Evolutionary conservation across 2,888 invertebrate species (phyloP).

Genomic region (Andrena praecox): DNA sequence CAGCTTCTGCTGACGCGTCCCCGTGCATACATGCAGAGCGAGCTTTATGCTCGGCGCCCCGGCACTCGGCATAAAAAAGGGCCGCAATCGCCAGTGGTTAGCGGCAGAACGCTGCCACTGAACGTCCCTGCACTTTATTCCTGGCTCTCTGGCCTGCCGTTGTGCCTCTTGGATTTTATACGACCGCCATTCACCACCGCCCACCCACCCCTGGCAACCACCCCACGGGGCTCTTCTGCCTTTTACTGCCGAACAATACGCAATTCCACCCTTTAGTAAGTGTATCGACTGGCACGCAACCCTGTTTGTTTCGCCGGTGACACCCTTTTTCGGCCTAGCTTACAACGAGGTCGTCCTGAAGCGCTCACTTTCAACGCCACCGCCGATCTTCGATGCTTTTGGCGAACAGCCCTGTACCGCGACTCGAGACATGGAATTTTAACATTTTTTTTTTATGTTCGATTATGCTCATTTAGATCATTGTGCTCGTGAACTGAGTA

Average conservation of each 20-base stretch:
- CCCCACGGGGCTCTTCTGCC: slow-evolving; percentile 35
- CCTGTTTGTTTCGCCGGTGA: slow-evolving; percentile 19
- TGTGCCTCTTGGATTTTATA: slow-evolving; percentile 58
- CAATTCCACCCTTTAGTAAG: slow-evolving; percentile 5
- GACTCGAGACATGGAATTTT: no score
- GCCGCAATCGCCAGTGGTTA: slow-evolving; percentile 66
- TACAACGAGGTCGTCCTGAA: not conserved
- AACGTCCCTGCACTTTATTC: slow-evolving; percentile 52
- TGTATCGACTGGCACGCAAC: slow-evolving; percentile 9
- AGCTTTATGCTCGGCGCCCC: slow-evolving; percentile 53
- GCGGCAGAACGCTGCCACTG: slow-evolving; percentile 51
- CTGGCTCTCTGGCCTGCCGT: slow-evolving; percentile 38
- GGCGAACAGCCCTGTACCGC: no score
- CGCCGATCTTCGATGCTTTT: no score
- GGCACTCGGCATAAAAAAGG: slow-evolving; percentile 51
- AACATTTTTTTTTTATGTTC: no score
- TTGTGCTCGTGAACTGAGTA: no score
- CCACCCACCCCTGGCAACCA: not conserved
- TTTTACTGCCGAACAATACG: slow-evolving; percentile 56
- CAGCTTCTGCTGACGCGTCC: slow-evolving; percentile 44
- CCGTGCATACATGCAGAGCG: slow-evolving; percentile 51
- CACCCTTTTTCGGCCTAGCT: not conserved
- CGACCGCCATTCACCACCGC: slow-evolving; percentile 48
- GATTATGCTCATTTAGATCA: no score
- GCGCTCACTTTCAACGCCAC: no score